Conservation (phyloP, 2,888 invertebrate species). For the Mesochorus sp. region DNA sequence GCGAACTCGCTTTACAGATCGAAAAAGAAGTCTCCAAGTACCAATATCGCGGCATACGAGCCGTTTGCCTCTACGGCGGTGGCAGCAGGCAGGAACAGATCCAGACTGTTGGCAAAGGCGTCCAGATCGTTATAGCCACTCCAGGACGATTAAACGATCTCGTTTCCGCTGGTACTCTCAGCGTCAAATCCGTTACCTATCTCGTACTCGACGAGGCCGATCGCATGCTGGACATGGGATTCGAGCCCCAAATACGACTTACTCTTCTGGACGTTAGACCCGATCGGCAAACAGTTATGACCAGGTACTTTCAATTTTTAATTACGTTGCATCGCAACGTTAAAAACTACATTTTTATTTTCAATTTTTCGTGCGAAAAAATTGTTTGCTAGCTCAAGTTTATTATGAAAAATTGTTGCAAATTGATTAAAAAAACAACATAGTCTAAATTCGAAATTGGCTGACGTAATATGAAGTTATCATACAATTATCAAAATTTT, state of each 20-base stretch:
- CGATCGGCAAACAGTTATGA: constrained; percentile 97
- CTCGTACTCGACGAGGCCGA: constrained; percentile 96
- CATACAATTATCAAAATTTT: too few relatives aligned
- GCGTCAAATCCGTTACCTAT: constrained; percentile 91
- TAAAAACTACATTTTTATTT: too few relatives aligned
- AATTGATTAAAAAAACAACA: too few relatives aligned
- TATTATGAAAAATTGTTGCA: too few relatives aligned
- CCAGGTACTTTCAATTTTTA: constrained; percentile 84
- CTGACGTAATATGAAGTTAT: too few relatives aligned
- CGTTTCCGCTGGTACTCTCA: constrained; percentile 86
- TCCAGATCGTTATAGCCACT: constrained; percentile 97
- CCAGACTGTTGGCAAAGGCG: constrained; percentile 88
- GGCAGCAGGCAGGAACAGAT: constrained; percentile 92
- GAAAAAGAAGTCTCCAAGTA: constrained; percentile 96
- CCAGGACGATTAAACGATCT: constrained; percentile 97
- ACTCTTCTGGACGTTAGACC: constrained; percentile 91
- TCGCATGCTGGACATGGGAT: constrained; percentile 94
- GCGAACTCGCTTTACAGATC: constrained; percentile 96
- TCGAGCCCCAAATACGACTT: constrained; percentile 94
- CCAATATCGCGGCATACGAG: constrained; percentile 92
- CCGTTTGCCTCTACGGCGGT: constrained; percentile 96
- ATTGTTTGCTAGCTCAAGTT: too few relatives aligned
- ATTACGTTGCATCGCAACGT: neutral
- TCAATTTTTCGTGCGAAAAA: constrained; percentile 2
- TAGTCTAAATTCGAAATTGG: too few relatives aligned